Conservation (phyloP, 2,797 vertebrate genomes). For the Thunnus albacares region DNA sequence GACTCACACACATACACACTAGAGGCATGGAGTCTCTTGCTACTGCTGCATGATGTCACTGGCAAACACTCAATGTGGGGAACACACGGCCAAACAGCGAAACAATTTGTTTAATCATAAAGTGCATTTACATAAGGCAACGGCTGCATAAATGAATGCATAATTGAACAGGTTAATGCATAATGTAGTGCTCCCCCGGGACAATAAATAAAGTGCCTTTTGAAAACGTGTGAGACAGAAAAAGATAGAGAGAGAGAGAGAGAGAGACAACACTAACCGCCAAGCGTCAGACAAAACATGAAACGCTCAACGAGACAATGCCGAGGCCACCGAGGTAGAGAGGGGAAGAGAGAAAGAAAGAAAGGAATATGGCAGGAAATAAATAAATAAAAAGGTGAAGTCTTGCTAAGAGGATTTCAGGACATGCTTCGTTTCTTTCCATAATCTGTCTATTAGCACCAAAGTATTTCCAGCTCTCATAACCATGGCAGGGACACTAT, state of each 20-base stretch:
- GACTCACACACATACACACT: slow-evolving; percentile 61
- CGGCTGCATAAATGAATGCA: slow-evolving; percentile 88
- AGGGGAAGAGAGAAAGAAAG: slow-evolving; percentile 56
- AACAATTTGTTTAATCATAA: slow-evolving; percentile 88
- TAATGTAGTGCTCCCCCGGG: slow-evolving; percentile 85
- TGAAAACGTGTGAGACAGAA: slow-evolving; percentile 81
- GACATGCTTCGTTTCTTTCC: slow-evolving; percentile 89
- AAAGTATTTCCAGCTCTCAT: slow-evolving; percentile 87
- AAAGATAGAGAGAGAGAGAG: slow-evolving; percentile 59
- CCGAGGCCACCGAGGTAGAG: slow-evolving; percentile 77
- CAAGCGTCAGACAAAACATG: slow-evolving; percentile 81
- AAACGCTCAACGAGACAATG: slow-evolving; percentile 80
- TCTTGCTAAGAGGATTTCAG: slow-evolving; percentile 87
- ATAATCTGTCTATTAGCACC: slow-evolving; percentile 90
- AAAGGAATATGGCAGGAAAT: slow-evolving; percentile 82
- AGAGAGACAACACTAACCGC: slow-evolving; percentile 70
- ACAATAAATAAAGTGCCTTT: slow-evolving; percentile 87
- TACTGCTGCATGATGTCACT: slow-evolving; percentile 80
- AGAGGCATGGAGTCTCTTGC: slow-evolving; percentile 70
- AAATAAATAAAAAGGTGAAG: slow-evolving; percentile 82
- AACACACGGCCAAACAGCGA: slow-evolving; percentile 83
- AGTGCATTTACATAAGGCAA: slow-evolving; percentile 87
- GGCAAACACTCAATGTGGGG: slow-evolving; percentile 81
- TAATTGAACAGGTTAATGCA: slow-evolving; percentile 89
- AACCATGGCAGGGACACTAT: slow-evolving; percentile 86